phyloP scores from a whole-genome alignment of 2,888 invertebrate genomes.

The Orthosia gothica region DNA sequence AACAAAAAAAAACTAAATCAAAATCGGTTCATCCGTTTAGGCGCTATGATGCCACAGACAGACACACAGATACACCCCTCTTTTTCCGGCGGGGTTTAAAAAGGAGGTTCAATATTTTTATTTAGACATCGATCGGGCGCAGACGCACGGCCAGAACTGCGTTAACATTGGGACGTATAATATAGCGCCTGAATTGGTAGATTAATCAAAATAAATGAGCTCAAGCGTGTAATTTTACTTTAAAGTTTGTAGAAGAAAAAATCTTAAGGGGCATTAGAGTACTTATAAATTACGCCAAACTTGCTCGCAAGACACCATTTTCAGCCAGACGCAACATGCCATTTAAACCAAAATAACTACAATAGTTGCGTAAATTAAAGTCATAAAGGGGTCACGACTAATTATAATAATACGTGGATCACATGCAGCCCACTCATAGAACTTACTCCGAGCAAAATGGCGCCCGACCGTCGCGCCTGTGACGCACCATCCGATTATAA shows the following conservation, averaged over 20 bases:
- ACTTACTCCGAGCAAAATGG: conserved; percentile 52
- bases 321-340: neutral
- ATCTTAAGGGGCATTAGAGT: neutral
- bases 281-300: neutral
- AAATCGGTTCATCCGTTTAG: too few relatives aligned
- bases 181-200: too few relatives aligned
- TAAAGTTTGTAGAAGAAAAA: conserved; percentile 5
- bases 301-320: neutral
- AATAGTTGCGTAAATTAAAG: conserved; percentile 41
- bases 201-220: too few relatives aligned
- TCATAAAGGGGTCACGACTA: conserved; percentile 47
- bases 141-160: too few relatives aligned
- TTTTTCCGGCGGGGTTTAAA: too few relatives aligned
- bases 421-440: conserved; percentile 58
- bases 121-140: too few relatives aligned
- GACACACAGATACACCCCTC: too few relatives aligned
- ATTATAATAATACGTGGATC: conserved; percentile 62
- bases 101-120: too few relatives aligned
- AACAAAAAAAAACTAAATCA: too few relatives aligned
- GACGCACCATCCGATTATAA: conserved; percentile 74
- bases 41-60: too few relatives aligned
- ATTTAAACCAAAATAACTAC: conserved; percentile 36
- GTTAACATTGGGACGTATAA: too few relatives aligned
- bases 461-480: conserved; percentile 76
- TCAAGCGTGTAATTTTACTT: neutral